Evolutionary conservation across 2,797 vertebrate species (phyloP), one percentile per base, ranked within the genome.

Genomic region (Hyperoplus immaculatus): DNA sequence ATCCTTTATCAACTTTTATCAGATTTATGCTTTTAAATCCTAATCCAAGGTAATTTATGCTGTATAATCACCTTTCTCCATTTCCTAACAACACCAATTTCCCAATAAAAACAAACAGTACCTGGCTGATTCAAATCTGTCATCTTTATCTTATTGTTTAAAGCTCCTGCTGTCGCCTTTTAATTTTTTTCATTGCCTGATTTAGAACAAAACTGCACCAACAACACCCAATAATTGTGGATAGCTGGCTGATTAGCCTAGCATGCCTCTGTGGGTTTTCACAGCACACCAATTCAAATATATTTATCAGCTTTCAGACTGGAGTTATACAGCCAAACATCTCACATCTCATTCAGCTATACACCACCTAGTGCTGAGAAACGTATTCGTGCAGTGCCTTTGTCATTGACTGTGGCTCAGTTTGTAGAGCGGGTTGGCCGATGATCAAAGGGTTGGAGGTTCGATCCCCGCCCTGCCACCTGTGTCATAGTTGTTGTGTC

Each of bases 221-320:
- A 38, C 57, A 62, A 16, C 38, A 51, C 29, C 29, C 29, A 43
- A 49, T 54, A n/a, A 18, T 14, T 18, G 2, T 5, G 8, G 21
- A 43, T 5, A 62, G n/a, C 54, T 50, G 51, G 11, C 42, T 60
- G 41, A 43, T n/a, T 4, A 56, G 36, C 45, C 42, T 36, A 46
- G 14, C 15, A 47, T 46, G 12, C 47, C 13, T 43, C 36, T 10
- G 41, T 29, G 29, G 57, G 14, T 43, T 83, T 78, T 67, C 46
- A 56, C 61, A 81, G 72, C 41, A 60, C 67, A 58, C 69, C 55
- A 60, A 36, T 58, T 71, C 12, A 41, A 18, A 14, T 13, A 38
- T 6, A 69, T 71, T 39, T 66, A 3, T 70, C 16, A 39, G 49
- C 41, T 68, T 39, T 63, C 29, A 69, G n/a, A 36, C 10, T 42